These are phyloP conservation scores for Paedocypris sp. DNA, from an alignment of 2,113 vertebrate genomes.

Conservation along the genomic window DNA sequence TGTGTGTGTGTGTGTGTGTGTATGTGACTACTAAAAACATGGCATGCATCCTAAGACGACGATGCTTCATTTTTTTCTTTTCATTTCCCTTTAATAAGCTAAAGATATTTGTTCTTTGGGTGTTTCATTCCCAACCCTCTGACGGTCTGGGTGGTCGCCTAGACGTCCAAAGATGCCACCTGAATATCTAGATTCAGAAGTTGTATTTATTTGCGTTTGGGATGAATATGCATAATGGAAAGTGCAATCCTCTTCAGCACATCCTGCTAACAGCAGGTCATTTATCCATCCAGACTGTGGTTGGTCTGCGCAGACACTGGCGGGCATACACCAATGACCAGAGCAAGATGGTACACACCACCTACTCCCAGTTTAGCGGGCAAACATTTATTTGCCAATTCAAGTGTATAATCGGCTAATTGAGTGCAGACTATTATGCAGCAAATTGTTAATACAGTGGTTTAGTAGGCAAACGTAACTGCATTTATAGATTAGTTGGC, in stretches of 20 bases:
- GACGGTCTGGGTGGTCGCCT: conserved; percentile 52
- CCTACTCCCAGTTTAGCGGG: conserved; percentile 31
- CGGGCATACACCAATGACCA: conserved; percentile 23
- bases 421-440: too few species aligned
- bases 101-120: too few species aligned
- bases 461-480: too few species aligned
- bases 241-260: conserved; percentile 46
- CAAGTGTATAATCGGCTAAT: conserved; percentile 17
- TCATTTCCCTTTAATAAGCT: too few species aligned
- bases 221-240: conserved; percentile 59
- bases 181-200: conserved; percentile 52
- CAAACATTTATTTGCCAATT: conserved; percentile 31
- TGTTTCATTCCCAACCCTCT: conserved; percentile 34
- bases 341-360: not conserved
- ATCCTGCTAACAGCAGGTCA: conserved; percentile 51
- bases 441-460: too few species aligned
- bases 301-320: conserved; percentile 38
- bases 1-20: too few species aligned
- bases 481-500: too few species aligned
- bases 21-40: too few species aligned
- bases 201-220: conserved; percentile 62
- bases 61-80: too few species aligned
- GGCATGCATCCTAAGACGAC: too few species aligned
- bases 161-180: conserved; percentile 49
- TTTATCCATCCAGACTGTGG: conserved; percentile 60